phyloP scores from a whole-genome alignment of 2,797 vertebrate genomes.

The Sparidentex hasta region DNA sequence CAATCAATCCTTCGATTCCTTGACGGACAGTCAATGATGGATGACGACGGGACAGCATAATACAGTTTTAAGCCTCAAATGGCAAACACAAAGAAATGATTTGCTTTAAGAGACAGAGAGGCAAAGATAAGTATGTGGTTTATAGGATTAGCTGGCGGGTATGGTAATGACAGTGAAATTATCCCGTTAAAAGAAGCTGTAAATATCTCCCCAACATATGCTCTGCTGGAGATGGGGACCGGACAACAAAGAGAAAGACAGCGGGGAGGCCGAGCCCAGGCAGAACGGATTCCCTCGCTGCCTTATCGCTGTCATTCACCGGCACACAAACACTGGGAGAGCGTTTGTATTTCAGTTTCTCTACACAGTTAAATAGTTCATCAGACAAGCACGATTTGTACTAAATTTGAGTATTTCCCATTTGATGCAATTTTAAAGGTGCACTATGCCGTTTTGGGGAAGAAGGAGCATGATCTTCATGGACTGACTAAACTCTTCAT shows the following conservation, averaged over 20 bases:
- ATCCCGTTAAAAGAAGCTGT: slow-evolving; percentile 47
- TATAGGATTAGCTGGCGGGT: slow-evolving; percentile 54
- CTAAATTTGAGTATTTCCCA: not conserved
- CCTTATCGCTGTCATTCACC: slow-evolving; percentile 61
- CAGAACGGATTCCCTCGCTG: slow-evolving; percentile 54
- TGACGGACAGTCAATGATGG: slow-evolving; percentile 57
- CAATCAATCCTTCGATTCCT: slow-evolving; percentile 60
- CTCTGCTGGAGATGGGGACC: slow-evolving; percentile 41
- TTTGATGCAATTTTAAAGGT: not conserved
- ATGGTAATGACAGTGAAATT: slow-evolving; percentile 42
- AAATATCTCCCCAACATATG: slow-evolving; percentile 40
- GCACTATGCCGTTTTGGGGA: too few relatives aligned
- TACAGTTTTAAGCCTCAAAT: slow-evolving; percentile 25
- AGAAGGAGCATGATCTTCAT: too few relatives aligned
- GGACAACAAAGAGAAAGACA: slow-evolving; percentile 34
- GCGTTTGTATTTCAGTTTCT: slow-evolving; percentile 35
- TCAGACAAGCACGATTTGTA: not conserved
- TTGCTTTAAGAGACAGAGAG: slow-evolving; percentile 44
- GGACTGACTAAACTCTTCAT: too few relatives aligned
- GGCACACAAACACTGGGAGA: slow-evolving; percentile 29
- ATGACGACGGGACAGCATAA: slow-evolving; percentile 36
- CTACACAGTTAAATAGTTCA: slow-evolving; percentile 10
- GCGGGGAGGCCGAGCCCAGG: slow-evolving; percentile 19
- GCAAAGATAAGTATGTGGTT: slow-evolving; percentile 26
- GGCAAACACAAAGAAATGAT: slow-evolving; percentile 20